A percentile compares a stretch with the other conserved stretches of the same genome.
Conservation (phyloP, 1,140 invertebrate genomes). For the Euborellia annulipes region DNA sequence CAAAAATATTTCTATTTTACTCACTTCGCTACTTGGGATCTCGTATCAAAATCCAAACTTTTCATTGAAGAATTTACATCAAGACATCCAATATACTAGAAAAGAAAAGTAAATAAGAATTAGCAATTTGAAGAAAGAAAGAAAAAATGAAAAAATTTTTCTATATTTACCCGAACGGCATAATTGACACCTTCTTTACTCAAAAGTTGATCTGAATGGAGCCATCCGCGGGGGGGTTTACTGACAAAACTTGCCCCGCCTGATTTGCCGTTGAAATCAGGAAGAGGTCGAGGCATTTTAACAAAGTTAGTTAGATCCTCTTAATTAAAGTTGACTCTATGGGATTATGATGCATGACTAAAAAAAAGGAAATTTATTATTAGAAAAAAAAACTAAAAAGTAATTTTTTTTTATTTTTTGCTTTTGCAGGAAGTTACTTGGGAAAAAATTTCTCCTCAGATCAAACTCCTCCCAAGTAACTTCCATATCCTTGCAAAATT, state of each 20-base stretch:
- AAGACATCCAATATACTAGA: conserved; percentile 87
- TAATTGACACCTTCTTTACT: conserved; percentile 72
- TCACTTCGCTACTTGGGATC: conserved; percentile 89
- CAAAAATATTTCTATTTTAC: conserved; percentile 20
- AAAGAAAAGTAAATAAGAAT: conserved; percentile 20
- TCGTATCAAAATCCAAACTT: conserved; percentile 87
- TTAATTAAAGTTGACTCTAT: too few relatives aligned
- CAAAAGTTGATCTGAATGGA: conserved; percentile 74
- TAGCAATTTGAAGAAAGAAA: conserved; percentile 3
- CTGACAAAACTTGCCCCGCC: conserved; percentile 56
- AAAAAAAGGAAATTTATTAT: too few relatives aligned
- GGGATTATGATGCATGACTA: too few relatives aligned
- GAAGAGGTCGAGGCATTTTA: conserved; percentile 18
- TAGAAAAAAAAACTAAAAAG: too few relatives aligned
- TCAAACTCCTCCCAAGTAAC: too few relatives aligned
- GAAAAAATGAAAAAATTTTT: neutral
- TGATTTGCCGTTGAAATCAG: conserved; percentile 18
- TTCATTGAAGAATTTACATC: conserved; percentile 97
- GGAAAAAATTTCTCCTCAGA: too few relatives aligned
- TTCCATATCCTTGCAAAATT: too few relatives aligned
- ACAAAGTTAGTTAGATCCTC: too few relatives aligned
- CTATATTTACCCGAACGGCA: conserved; percentile 58
- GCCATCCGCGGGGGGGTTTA: conserved; percentile 78
- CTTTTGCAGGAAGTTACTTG: too few relatives aligned
- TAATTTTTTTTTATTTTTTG: too few relatives aligned